Conservation (phyloP, 2,113 vertebrate genomes). For the Numenius arquata region DNA sequence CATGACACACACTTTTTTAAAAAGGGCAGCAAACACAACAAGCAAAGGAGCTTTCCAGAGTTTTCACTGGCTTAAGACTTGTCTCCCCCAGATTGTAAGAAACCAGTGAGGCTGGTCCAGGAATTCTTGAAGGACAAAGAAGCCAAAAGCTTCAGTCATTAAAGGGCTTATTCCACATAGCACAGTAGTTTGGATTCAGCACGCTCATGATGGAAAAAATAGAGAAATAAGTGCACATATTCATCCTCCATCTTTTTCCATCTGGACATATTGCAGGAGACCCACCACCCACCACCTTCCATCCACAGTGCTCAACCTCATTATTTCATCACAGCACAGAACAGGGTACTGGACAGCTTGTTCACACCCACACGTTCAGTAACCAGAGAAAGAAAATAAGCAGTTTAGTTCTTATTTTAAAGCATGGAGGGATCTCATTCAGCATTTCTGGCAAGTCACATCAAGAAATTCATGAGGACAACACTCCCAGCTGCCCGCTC, state of each 20-base stretch:
- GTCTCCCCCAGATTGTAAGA: background rate
- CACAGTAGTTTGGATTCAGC: background rate
- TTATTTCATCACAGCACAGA: background rate
- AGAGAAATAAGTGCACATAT: background rate
- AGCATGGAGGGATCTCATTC: background rate
- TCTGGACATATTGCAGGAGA: background rate
- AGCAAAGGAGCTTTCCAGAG: background rate
- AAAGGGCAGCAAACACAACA: background rate
- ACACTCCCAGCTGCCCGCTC: rapidly evolving
- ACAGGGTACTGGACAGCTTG: background rate
- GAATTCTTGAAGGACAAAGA: background rate
- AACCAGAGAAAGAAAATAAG: background rate
- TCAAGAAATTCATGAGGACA: rapidly evolving
- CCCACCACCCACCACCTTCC: background rate
- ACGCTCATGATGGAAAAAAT: background rate
- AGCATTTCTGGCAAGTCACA: background rate
- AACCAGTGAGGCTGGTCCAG: background rate
- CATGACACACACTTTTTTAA: background rate
- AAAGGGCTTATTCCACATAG: background rate
- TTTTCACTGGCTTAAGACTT: background rate
- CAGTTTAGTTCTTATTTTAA: background rate
- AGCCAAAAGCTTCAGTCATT: background rate
- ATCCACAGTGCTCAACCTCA: background rate
- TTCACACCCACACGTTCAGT: rapidly evolving
- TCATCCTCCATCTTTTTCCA: background rate